Evolutionary conservation across 2,797 vertebrate species (phyloP), one percentile per base, ranked within the genome.

Genomic region (Lates japonicus): DNA sequence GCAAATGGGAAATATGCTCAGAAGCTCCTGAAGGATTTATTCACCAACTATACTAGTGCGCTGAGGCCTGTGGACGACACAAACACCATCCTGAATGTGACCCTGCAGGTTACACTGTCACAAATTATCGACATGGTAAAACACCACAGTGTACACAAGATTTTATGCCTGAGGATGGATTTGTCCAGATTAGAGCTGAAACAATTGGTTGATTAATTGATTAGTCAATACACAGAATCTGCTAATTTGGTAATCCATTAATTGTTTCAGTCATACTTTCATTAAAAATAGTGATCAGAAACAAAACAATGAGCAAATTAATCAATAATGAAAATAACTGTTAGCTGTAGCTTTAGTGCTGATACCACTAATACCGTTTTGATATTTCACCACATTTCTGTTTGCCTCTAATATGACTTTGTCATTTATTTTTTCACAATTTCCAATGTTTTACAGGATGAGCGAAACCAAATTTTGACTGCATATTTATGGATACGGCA

Each of bases 91-190:
- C 93, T 99, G 75, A 98, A 97, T 4, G 97, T 99, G 84, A 98
- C 97, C 17, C 94, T 98, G 33, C 97, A 97, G 91, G 92, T 99
- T 90, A 99, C 97, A 7, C 85, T 98, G 41, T 97, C 97, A 59
- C 98, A 99, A 91, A 97, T 99, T 86, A 98, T 99, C 6, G 97
- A 98, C 90, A 98, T 98, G 97, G 98, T 98, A 94, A 91, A 74
- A 61, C 52, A 76, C 25, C 51, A 61, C 25, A 37, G 25, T 31
- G 11, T 49, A 62, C 48, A 42, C 49, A 63, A 22, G 25, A 55
- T 33, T 61, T 13, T 49, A 46, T 37, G 12, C 58, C 8, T 70
- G 1, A 55, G 72, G 62, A 19, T 29, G 11, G 29, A 62, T 2
- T 2, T 51, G 13, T 75, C 14, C 5, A 14, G 29, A 33, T 10